Evolutionary conservation across 2,888 invertebrate genomes (phyloP).

Genomic region (Amblyjoppa fuscipennis): DNA sequence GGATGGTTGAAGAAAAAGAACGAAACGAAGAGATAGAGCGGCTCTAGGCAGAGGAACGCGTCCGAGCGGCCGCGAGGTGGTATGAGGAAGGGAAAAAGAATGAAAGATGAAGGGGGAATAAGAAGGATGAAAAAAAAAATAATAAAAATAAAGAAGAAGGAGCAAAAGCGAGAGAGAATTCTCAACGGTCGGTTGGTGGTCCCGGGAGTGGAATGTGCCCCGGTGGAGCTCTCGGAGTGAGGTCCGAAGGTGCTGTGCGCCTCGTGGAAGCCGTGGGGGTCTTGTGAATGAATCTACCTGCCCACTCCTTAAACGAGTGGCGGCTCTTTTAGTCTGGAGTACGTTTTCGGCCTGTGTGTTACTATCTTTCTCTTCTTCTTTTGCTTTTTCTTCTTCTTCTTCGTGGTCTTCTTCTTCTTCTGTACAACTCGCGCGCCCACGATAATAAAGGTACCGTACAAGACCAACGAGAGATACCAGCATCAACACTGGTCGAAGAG

Average conservation of each 20-base stretch:
- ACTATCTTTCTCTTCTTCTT: constrained; percentile 48
- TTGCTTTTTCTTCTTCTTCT: constrained; percentile 45
- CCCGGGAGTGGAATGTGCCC: constrained; percentile 71
- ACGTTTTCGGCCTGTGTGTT: constrained; percentile 67
- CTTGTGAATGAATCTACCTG: constrained; percentile 81
- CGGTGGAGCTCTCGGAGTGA: constrained; percentile 63
- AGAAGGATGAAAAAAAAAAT: constrained; percentile 58
- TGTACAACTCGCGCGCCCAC: constrained; percentile 31
- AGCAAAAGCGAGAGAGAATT: constrained; percentile 65
- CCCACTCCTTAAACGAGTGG: constrained; percentile 68
- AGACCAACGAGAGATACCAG: constrained; percentile 49
- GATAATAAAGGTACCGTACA: constrained; percentile 69
- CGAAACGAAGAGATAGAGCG: constrained; percentile 42
- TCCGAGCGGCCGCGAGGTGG: constrained; percentile 48
- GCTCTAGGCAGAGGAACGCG: constrained; percentile 42
- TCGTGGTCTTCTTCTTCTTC: constrained; percentile 50
- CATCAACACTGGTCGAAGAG: constrained; percentile 43
- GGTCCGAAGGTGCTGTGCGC: constrained; percentile 57
- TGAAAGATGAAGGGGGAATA: constrained; percentile 12
- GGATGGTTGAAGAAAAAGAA: constrained; percentile 35
- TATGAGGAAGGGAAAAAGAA: constrained; percentile 60
- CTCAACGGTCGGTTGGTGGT: constrained; percentile 73
- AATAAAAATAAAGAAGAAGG: constrained; percentile 47
- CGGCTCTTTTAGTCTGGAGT: constrained; percentile 71
- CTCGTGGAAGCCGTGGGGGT: constrained; percentile 69